Percentiles rank a stretch among this genome's conserved stretches.
These are phyloP conservation scores for Aphidoletes aphidimyza DNA, from an alignment of 2,888 invertebrate species.

Conservation along the genomic window DNA sequence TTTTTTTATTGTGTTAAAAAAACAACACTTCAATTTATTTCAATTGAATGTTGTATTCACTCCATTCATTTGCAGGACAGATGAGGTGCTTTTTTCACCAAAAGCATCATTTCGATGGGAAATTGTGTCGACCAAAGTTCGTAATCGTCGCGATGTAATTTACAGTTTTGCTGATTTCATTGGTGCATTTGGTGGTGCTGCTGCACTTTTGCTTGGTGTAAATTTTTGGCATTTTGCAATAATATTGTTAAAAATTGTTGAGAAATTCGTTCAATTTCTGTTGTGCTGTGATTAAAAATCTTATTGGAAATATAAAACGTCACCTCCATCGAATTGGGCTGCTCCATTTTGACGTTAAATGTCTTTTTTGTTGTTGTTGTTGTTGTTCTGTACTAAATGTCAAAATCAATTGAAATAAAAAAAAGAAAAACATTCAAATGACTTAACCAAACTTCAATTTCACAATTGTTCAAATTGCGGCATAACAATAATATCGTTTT, in stretches of 20 bases:
- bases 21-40: no score
- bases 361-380: no score
- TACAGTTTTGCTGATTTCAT: constrained; percentile 71
- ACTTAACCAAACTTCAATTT: constrained; percentile 15
- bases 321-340: not conserved
- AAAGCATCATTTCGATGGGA: constrained; percentile 70
- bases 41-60: no score
- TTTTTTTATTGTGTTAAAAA: not conserved
- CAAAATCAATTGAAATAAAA: not conserved
- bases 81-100: constrained; percentile 56
- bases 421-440: not conserved
- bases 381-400: not conserved
- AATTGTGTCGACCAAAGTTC: constrained; percentile 68
- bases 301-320: no score
- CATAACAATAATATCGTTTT: no score
- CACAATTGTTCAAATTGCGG: no score
- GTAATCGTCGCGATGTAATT: constrained; percentile 69
- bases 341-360: not conserved
- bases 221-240: constrained; percentile 67
- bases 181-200: constrained; percentile 70
- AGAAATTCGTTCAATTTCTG: not conserved
- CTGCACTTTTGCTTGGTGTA: constrained; percentile 69
- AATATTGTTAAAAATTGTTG: not conserved
- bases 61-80: not conserved
- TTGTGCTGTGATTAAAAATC: not conserved